Evolutionary conservation across 2,113 vertebrate genomes (phyloP).

Genomic region (Daubentonia madagascariensis): DNA sequence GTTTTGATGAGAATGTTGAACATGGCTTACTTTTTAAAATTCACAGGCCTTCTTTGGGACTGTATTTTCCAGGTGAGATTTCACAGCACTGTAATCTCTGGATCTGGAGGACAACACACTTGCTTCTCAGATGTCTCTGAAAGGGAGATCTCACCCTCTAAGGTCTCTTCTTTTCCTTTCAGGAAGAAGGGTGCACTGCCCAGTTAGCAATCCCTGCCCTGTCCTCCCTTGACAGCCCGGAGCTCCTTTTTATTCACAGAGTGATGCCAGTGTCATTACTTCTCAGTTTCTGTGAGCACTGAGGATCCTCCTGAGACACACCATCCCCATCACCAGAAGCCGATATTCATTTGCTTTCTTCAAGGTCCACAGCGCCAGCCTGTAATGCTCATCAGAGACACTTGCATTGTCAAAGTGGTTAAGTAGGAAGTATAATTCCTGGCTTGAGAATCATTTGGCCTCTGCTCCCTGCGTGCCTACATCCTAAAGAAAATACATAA

Average conservation of each 20-base stretch:
- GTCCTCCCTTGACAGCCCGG: background rate
- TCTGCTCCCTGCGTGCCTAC: background rate
- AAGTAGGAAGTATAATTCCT: background rate
- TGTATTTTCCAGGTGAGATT: background rate
- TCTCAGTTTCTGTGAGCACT: slow-evolving; percentile 65
- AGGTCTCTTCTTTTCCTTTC: background rate
- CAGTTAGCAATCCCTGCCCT: background rate
- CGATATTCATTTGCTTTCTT: slow-evolving; percentile 77
- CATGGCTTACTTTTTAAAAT: background rate
- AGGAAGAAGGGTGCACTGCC: background rate
- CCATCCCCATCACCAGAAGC: slow-evolving; percentile 60
- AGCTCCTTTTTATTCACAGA: slow-evolving; percentile 66
- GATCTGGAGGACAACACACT: background rate
- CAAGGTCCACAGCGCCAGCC: slow-evolving; percentile 54
- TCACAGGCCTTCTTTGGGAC: background rate
- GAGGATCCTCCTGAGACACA: slow-evolving; percentile 33
- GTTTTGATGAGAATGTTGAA: background rate
- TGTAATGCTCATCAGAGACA: background rate
- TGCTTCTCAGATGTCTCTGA: background rate
- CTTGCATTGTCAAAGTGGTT: slow-evolving; percentile 42
- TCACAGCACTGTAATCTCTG: background rate
- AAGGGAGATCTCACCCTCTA: background rate
- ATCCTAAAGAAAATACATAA: slow-evolving; percentile 64
- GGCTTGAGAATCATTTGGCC: background rate
- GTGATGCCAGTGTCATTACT: slow-evolving; percentile 65